A percentile compares a stretch with the other conserved stretches of the same genome.
Conservation (phyloP, 2,113 vertebrate genomes). For the Tor tambroides region DNA sequence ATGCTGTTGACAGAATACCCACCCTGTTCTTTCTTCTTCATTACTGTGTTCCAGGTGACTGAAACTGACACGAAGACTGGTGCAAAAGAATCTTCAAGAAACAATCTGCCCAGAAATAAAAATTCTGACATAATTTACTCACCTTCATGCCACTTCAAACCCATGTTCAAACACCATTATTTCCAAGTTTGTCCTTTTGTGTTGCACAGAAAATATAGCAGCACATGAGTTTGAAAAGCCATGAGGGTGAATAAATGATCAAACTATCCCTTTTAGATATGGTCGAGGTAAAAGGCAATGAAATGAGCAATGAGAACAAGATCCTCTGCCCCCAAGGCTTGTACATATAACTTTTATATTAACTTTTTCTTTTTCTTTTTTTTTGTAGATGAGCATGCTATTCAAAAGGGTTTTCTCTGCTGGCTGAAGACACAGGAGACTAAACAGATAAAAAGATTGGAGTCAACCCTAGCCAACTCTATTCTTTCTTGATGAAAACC, state of each 20-base stretch:
- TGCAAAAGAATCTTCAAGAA: background rate
- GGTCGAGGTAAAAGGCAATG: background rate
- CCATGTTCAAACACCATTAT: background rate
- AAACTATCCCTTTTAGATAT: background rate
- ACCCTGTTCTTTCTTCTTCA: background rate
- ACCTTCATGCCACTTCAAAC: background rate
- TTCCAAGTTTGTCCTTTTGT: background rate
- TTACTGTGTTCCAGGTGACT: slow-evolving; percentile 19
- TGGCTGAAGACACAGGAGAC: slow-evolving; percentile 9
- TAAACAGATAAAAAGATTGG: slow-evolving; percentile 24
- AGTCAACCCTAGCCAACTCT: background rate
- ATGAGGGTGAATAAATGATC: background rate
- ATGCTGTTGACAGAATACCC: slow-evolving; percentile 10
- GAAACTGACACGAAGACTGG: slow-evolving; percentile 26
- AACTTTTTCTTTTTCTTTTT: background rate
- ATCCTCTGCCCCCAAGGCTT: background rate
- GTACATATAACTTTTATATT: background rate
- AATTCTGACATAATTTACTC: background rate
- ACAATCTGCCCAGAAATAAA: background rate
- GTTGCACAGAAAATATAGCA: background rate
- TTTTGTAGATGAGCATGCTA: background rate
- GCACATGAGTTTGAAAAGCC: background rate
- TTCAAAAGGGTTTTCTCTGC: slow-evolving; percentile 10
- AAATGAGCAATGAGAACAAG: background rate
- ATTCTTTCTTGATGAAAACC: slow-evolving; percentile 40